These are phyloP conservation scores for Limnothrissa miodon DNA, from an alignment of 2,113 vertebrate species.

Conservation along the genomic window DNA sequence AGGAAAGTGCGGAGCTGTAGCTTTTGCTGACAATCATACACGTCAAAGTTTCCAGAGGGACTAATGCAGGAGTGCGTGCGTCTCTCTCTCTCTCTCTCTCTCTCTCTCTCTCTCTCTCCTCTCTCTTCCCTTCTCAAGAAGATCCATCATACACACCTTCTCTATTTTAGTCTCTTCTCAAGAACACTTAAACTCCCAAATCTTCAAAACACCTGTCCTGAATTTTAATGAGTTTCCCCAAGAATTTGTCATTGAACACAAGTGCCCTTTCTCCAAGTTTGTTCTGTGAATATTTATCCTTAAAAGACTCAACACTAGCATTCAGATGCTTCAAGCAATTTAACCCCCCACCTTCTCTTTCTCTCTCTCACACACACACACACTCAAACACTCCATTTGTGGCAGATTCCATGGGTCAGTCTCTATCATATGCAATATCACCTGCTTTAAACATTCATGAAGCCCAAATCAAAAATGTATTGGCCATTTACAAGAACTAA, in stretches of 20 bases:
- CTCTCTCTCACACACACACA: not conserved
- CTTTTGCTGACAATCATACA: not conserved
- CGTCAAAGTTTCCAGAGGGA: not conserved
- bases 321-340: not conserved
- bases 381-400: not conserved
- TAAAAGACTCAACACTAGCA: not conserved
- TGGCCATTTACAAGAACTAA: constrained; percentile 2
- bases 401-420: not conserved
- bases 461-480: not conserved
- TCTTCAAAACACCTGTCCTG: not conserved
- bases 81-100: not conserved
- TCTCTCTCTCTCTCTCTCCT: not conserved
- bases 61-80: not conserved
- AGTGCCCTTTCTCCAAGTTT: constrained; percentile 7
- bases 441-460: not conserved
- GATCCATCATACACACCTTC: not conserved
- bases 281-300: not conserved
- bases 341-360: not conserved
- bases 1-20: not conserved
- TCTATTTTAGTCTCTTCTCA: not conserved
- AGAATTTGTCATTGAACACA: not conserved
- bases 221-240: constrained; percentile 1
- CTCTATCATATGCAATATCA: not conserved
- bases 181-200: not conserved
- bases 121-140: not conserved